Percentiles rank a stretch among this genome's conserved stretches.
Conservation (phyloP, 2,113 vertebrate species). For the Ptilorrhoa leucosticta region DNA sequence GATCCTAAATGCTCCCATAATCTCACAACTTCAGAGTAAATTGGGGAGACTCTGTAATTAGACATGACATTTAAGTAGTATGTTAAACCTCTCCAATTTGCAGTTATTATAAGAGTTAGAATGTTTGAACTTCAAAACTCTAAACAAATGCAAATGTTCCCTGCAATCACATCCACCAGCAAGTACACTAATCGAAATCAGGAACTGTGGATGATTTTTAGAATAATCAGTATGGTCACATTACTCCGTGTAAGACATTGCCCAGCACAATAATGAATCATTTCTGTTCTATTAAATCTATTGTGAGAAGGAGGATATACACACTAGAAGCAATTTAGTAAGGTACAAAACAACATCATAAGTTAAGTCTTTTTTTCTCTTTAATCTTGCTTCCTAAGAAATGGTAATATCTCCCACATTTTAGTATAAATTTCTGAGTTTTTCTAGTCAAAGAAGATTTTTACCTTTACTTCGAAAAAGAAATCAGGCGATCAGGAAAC, state of each 20-base stretch:
- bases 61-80: neutral
- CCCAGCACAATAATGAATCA: neutral
- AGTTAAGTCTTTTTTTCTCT: neutral
- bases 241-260: neutral
- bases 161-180: neutral
- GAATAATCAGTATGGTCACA: neutral
- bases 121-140: neutral
- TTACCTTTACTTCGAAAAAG: neutral
- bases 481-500: neutral
- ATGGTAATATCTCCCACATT: neutral
- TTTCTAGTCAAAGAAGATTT: neutral
- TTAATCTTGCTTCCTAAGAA: neutral
- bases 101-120: neutral
- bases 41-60: neutral
- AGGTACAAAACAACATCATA: accelerated
- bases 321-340: neutral
- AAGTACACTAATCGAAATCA: neutral
- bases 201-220: neutral
- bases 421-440: neutral
- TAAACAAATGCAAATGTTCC: neutral
- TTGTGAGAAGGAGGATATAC: neutral
- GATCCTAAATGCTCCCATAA: neutral
- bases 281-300: neutral
- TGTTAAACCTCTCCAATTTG: neutral
- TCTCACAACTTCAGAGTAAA: neutral